Percentiles rank a stretch among this genome's conserved stretches.
phyloP scores from a whole-genome alignment of 2,113 vertebrate species.

The Tylochromis polylepis region DNA sequence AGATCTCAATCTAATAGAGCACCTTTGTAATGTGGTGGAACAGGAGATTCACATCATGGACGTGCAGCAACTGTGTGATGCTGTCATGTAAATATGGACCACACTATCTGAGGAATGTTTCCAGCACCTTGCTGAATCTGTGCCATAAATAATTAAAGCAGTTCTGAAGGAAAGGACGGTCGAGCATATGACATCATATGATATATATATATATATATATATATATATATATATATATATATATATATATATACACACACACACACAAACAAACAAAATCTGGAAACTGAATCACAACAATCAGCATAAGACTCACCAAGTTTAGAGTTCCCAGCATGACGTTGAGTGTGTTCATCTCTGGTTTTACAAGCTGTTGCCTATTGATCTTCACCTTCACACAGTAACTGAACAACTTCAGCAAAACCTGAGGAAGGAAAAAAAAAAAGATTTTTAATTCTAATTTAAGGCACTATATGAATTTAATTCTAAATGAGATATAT shows the following conservation, averaged over 20 bases:
- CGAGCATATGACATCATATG: background rate
- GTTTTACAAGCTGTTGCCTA: constrained; percentile 91
- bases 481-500: background rate
- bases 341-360: constrained; percentile 98
- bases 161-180: background rate
- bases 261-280: background rate
- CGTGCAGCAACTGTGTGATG: background rate
- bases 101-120: background rate
- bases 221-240: background rate
- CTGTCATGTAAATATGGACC: background rate
- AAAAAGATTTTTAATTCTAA: background rate
- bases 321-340: constrained; percentile 98
- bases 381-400: constrained; percentile 98
- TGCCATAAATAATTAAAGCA: background rate
- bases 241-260: background rate
- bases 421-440: constrained; percentile 72
- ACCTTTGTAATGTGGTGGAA: background rate
- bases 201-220: background rate
- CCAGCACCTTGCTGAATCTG: background rate
- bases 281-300: background rate
- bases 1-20: background rate
- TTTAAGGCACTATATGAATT: background rate
- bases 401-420: constrained; percentile 95
- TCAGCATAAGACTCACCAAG: constrained; percentile 73
- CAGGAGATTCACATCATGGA: background rate